phyloP scores from a whole-genome alignment of 2,113 vertebrate species.

The Menura novaehollandiae region DNA sequence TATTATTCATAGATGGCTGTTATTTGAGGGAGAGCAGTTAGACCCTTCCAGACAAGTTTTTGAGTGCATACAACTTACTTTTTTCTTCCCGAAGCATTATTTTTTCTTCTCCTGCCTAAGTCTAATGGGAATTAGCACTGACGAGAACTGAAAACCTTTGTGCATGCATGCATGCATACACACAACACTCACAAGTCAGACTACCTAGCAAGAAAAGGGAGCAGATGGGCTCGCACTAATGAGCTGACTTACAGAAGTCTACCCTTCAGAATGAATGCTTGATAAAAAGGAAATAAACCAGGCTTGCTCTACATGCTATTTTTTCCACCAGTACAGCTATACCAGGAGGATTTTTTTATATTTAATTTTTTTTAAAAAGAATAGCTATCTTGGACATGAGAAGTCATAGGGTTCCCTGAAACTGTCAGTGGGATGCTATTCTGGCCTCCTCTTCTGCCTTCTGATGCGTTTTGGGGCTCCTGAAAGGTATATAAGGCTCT shows the following conservation, averaged over 20 bases:
- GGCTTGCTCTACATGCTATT: background rate
- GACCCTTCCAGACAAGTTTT: background rate
- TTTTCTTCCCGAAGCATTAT: background rate
- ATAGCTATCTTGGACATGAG: background rate
- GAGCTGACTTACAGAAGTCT: background rate
- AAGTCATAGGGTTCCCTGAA: background rate
- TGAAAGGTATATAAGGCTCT: background rate
- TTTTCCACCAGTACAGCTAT: background rate
- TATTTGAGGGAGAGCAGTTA: background rate
- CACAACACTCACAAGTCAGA: background rate
- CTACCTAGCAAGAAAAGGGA: background rate
- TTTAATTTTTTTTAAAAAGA: background rate
- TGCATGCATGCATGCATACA: background rate
- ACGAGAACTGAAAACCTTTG: background rate
- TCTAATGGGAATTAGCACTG: background rate
- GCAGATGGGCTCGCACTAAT: conserved; percentile 29
- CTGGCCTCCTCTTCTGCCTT: background rate
- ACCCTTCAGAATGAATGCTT: background rate
- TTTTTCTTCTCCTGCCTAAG: background rate
- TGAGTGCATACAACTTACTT: background rate
- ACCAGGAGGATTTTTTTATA: background rate
- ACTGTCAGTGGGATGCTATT: background rate
- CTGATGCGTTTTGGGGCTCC: background rate
- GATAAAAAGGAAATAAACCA: background rate
- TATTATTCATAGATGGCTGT: background rate